phyloP scores from a whole-genome alignment of 2,113 vertebrate genomes.

The Scatophagus argus region DNA sequence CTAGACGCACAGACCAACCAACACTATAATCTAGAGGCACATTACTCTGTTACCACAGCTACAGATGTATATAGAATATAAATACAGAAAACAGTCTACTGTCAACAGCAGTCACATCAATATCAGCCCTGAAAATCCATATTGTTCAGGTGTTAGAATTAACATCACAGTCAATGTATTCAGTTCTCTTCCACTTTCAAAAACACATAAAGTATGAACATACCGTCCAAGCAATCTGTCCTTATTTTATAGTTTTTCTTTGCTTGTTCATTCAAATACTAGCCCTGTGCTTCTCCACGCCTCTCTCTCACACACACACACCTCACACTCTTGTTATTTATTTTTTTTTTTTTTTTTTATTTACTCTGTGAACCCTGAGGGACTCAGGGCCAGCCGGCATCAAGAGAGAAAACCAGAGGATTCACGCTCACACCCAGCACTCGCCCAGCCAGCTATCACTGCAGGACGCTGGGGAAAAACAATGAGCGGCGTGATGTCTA shows the following conservation, averaged over 20 bases:
- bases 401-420: constrained; percentile 30
- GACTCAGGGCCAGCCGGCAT: constrained; percentile 18
- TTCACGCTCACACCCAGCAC: background rate
- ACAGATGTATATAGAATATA: background rate
- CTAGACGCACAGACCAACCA: background rate
- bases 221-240: constrained; percentile 6
- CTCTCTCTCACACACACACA: constrained; percentile 1
- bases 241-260: constrained; percentile 1
- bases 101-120: background rate
- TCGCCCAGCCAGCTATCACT: constrained; percentile 36
- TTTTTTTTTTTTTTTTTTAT: background rate
- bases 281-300: background rate
- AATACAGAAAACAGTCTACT: background rate
- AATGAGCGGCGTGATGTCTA: constrained; percentile 58
- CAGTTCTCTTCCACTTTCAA: background rate
- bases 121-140: background rate
- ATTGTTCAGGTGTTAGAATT: background rate
- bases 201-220: background rate
- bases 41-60: background rate
- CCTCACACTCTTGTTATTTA: background rate
- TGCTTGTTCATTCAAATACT: constrained; percentile 1
- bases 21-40: background rate
- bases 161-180: background rate
- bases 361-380: background rate
- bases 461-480: constrained; percentile 32